phyloP scores from a whole-genome alignment of 2,797 vertebrate species.

The Sciurus vulgaris region DNA sequence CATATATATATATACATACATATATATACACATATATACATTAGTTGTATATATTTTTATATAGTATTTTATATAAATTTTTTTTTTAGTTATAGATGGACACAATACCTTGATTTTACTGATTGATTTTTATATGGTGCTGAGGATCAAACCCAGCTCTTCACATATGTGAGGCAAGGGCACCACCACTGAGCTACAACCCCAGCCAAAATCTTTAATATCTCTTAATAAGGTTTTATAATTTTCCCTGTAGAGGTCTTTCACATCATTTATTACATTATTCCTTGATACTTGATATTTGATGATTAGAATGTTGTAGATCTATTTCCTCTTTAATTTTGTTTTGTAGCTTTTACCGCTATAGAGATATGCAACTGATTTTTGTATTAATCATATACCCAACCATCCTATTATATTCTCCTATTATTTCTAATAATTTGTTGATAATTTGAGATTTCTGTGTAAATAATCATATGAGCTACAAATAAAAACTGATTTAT shows the following conservation, averaged over 20 bases:
- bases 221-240: constrained; percentile 9
- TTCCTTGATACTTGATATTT: not conserved
- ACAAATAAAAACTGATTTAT: not conserved
- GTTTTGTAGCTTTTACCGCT: constrained; percentile 27
- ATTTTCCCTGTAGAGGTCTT: constrained; percentile 53
- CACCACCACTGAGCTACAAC: too few species aligned
- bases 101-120: too few species aligned
- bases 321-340: constrained; percentile 54
- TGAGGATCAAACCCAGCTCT: too few species aligned
- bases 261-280: constrained; percentile 37
- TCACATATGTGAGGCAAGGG: too few species aligned
- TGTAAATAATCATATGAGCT: constrained; percentile 53
- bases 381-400: constrained; percentile 54
- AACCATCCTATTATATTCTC: constrained; percentile 32
- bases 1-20: too few species aligned
- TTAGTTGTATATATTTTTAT: too few species aligned
- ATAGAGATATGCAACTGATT: constrained; percentile 26
- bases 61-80: too few species aligned
- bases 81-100: too few species aligned
- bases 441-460: constrained; percentile 50
- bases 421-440: constrained; percentile 59
- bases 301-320: constrained; percentile 36
- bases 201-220: constrained; percentile 26
- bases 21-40: too few species aligned
- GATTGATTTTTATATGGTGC: too few species aligned